Evolutionary conservation across 2,113 vertebrate genomes (phyloP), one percentile per base, ranked within the genome.

Genomic region (Cranoglanis bouderius): DNA sequence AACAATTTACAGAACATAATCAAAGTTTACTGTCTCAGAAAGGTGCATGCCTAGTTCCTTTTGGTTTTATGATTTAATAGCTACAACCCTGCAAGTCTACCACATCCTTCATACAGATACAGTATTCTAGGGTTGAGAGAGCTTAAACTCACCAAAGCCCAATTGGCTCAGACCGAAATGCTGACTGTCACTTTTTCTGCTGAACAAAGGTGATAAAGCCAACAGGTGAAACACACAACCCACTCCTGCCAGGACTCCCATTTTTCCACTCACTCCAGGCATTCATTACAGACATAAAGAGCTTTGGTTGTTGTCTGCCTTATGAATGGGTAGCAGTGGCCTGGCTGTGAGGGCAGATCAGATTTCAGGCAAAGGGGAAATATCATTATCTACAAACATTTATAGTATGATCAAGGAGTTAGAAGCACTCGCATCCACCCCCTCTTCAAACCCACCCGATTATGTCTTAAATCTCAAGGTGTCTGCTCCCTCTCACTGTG

Each of bases 111-210:
- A 26, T 43, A 40, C 0, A 0, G 9, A 59, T 59, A 26, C 81
- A 82, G 74, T 80, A 32, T n/a, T 43, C 43, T 63, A 81, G 24
- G 59, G 63, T 14, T 81, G 38, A 84, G 90, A 90, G 70, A 83
- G 85, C 2, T 81, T 87, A 91, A 85, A 92, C 84, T 89, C 91
- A 90, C 90, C 91, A 72, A 88, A 40, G 72, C 0, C 67, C 88
- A 90, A 84, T 88, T 70, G 84, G 84, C 46, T 8, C 75, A 38
- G 32, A 61, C 91, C 90, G 90, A 92, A 89, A 92, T 92, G 93
- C 94, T 95, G 93, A 94, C 91, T 85, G 87, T 93, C 82, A 32
- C 84, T 94, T 94, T 95, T 93, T 92, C 91, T 94, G 93, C 92
- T 94, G 92, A 95, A 88, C 84, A 0, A 92, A 92, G 88, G 32